These are phyloP conservation scores for Oryzias sinensis DNA, from an alignment of 2,797 vertebrate genomes.

Conservation along the genomic window DNA sequence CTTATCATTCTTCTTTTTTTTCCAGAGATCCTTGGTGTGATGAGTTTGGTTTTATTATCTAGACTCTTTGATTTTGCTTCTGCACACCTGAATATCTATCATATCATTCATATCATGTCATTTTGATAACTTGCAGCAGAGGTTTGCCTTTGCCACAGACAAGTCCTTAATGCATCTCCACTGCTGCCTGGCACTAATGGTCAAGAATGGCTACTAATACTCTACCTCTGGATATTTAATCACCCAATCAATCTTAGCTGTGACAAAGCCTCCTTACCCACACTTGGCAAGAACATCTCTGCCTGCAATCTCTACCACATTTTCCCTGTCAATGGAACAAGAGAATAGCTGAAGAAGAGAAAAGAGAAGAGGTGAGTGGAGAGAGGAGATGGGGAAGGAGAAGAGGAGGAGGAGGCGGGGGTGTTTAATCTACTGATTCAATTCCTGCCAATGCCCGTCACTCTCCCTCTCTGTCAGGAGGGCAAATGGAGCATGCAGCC, in stretches of 20 bases:
- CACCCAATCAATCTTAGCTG: conserved; percentile 81
- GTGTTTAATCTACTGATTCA: conserved; percentile 84
- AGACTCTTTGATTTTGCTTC: conserved; percentile 31
- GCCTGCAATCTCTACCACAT: conserved; percentile 74
- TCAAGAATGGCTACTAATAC: conserved; percentile 75
- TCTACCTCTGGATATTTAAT: conserved; percentile 80
- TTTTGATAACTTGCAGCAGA: conserved; percentile 45
- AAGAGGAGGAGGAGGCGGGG: conserved; percentile 48
- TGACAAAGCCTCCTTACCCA: conserved; percentile 75
- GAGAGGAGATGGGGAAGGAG: conserved; percentile 33
- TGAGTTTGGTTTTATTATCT: conserved; percentile 36
- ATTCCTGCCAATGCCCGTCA: conserved; percentile 78
- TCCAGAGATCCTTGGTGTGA: conserved; percentile 9
- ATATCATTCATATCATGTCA: neutral
- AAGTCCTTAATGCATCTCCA: conserved; percentile 49
- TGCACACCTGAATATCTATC: conserved; percentile 28
- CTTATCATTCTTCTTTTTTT: conserved; percentile 9
- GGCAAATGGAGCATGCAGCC: conserved; percentile 78
- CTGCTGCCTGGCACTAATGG: conserved; percentile 68
- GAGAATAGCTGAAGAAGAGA: conserved; percentile 47
- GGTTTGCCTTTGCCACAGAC: conserved; percentile 42
- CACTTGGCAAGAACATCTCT: conserved; percentile 77
- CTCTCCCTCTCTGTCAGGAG: conserved; percentile 74
- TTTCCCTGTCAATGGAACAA: conserved; percentile 60
- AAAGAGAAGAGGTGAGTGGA: conserved; percentile 23